Evolutionary conservation across 2,888 invertebrate genomes (phyloP), one percentile per base, ranked within the genome.

Genomic region (Lingula anatina): DNA sequence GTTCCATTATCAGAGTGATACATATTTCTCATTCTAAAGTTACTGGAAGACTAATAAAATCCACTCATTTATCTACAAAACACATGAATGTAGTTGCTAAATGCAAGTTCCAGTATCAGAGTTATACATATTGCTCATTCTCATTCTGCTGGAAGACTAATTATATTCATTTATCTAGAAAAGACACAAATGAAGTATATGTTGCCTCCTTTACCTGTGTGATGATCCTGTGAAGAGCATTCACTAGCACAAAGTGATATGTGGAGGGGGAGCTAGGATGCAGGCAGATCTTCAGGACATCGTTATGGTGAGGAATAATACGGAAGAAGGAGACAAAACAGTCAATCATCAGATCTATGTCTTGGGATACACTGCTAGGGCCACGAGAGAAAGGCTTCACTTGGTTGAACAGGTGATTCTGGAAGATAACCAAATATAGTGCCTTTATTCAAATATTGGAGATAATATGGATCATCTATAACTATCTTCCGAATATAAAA

Each of bases 281-380:
- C 47, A 97, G 82, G 75, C 97, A 97, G 48, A 76, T 90, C 83
- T 93, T 94, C 36, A 96, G 82, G 2, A 94, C 89, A 79, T 97
- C 96, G 75, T 94, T 95, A 76, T 91, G 95, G 77, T 95, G 93
- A 1, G 95, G 95, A 81, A 90, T 93, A 53, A 97, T 92, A 21
- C 96, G 86, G 81, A 97, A 97, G 68, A 91, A 87, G 0, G 95
- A 94, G 3, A 97, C 92, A 80, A 96, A 96, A 78, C 93, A 97
- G 73, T 99, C 97, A 57, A 93, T 93, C 88, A 95, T 91, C 50
- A 97, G 82, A 68, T 96, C 96, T 67, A 94, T 85, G 71, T 97
- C 97, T 47, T 72, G 72, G 65, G 85, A 86, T 39, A 88, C 84
- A 59, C 85, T 86, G 52, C 85, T 85, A 49, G 76, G n/a, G 4